Percentiles rank a stretch among this genome's conserved stretches.
These are phyloP conservation scores for Psettodes erumei DNA, from an alignment of 2,113 vertebrate species.

Conservation along the genomic window DNA sequence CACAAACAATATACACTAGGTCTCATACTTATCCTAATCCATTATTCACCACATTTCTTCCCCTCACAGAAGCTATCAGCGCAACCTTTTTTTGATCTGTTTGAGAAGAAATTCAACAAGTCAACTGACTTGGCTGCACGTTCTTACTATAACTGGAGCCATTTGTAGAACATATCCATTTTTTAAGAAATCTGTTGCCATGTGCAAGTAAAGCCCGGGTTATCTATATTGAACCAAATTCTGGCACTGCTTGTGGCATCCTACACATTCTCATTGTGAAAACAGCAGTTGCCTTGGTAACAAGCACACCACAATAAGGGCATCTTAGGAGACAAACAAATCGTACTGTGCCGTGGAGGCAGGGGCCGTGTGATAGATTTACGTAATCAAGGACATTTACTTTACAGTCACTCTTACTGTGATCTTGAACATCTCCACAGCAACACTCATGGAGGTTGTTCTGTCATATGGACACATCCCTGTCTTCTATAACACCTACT, in stretches of 20 bases:
- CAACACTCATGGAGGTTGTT: slow-evolving; percentile 48
- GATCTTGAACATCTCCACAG: slow-evolving; percentile 63
- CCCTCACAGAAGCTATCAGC: slow-evolving; percentile 49
- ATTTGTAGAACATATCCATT: slow-evolving; percentile 46
- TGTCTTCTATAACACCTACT: neutral
- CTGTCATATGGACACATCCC: slow-evolving; percentile 17
- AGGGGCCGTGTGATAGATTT: slow-evolving; percentile 69
- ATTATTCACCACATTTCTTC: slow-evolving; percentile 72
- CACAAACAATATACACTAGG: slow-evolving; percentile 46
- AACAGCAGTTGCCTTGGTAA: slow-evolving; percentile 84
- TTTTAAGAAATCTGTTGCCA: slow-evolving; percentile 60
- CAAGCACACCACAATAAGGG: slow-evolving; percentile 81
- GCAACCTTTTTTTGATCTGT: slow-evolving; percentile 47
- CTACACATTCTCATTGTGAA: slow-evolving; percentile 83
- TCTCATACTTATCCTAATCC: slow-evolving; percentile 69
- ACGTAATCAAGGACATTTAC: slow-evolving; percentile 79
- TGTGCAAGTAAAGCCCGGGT: slow-evolving; percentile 64
- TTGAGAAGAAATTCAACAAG: slow-evolving; percentile 32
- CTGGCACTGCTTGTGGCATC: slow-evolving; percentile 75
- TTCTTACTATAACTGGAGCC: slow-evolving; percentile 46
- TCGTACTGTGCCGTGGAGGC: slow-evolving; percentile 61
- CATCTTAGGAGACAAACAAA: slow-evolving; percentile 77
- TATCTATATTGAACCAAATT: slow-evolving; percentile 75
- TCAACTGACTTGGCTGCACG: slow-evolving; percentile 37
- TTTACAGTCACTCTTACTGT: slow-evolving; percentile 63